Evolutionary conservation across 2,113 vertebrate species (phyloP).

Genomic region (Elephas maximus): DNA sequence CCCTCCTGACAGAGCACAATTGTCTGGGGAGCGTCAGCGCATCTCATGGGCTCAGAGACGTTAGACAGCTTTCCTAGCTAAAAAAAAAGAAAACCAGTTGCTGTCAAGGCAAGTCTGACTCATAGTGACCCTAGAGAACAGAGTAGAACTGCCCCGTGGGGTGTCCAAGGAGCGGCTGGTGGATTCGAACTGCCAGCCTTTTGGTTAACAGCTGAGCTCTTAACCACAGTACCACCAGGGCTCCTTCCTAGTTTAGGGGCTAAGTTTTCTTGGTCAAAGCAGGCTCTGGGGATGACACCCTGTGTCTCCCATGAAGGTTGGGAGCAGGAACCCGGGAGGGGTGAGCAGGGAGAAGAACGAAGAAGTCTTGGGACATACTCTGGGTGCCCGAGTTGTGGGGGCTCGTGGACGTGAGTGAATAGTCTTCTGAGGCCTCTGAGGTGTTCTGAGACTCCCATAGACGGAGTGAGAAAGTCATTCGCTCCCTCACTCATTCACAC

Average conservation of each 20-base stretch:
- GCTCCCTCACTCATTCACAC: neutral
- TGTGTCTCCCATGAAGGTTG: neutral
- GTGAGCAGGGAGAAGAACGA: accelerated
- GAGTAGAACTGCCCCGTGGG: too few species aligned
- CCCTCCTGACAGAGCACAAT: accelerated
- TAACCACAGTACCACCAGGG: too few species aligned
- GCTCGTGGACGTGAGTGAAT: accelerated
- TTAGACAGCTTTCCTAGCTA: neutral
- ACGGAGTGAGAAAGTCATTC: neutral
- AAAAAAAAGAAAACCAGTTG: too few species aligned
- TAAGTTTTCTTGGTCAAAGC: neutral
- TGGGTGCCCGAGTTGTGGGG: neutral
- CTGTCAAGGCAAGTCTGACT: too few species aligned
- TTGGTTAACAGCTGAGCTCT: too few species aligned
- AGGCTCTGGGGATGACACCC: neutral
- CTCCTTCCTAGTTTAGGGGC: too few species aligned
- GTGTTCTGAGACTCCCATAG: accelerated
- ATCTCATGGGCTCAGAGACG: neutral
- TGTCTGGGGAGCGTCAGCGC: neutral
- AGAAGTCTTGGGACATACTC: neutral
- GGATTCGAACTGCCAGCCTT: too few species aligned
- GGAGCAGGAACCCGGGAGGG: neutral
- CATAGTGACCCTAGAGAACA: too few species aligned
- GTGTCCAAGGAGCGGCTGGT: too few species aligned
- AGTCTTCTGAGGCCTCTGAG: neutral